Conservation (phyloP, 2,113 vertebrate genomes). For the Ptychochromis oligacanthus region DNA sequence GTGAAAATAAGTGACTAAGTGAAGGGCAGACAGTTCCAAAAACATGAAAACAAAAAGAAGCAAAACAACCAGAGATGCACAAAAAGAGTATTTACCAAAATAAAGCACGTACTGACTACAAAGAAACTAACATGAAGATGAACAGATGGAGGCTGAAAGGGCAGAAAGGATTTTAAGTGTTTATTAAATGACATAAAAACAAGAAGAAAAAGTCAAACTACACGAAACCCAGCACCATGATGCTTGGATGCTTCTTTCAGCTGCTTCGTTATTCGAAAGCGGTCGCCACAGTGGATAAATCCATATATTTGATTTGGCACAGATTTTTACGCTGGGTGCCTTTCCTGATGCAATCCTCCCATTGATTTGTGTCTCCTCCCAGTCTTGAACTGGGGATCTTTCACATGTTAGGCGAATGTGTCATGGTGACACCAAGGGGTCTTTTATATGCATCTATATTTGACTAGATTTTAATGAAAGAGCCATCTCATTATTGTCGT, state of each 20-base stretch:
- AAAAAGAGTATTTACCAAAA: not conserved
- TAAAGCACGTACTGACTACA: not conserved
- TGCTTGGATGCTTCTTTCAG: too few relatives aligned
- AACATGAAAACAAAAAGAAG: not conserved
- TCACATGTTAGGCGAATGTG: not conserved
- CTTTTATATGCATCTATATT: not conserved
- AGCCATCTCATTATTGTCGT: not conserved
- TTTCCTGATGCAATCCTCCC: not conserved
- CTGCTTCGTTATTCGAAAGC: not conserved
- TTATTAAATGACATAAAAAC: not conserved
- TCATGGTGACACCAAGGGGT: not conserved
- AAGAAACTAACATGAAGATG: not conserved
- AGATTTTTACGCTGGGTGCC: not conserved
- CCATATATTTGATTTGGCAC: not conserved
- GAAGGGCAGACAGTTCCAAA: not conserved
- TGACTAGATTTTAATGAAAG: not conserved
- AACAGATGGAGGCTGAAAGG: not conserved
- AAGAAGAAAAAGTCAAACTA: not conserved
- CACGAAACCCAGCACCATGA: not conserved
- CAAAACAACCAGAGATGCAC: not conserved
- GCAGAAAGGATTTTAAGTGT: not conserved
- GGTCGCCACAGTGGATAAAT: not conserved
- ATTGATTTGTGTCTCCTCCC: not conserved
- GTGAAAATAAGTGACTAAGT: not conserved
- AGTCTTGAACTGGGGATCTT: not conserved